Percentiles rank a stretch among this genome's conserved stretches.
phyloP scores from a whole-genome alignment of 2,113 vertebrate genomes.

The Bufo gargarizans region DNA sequence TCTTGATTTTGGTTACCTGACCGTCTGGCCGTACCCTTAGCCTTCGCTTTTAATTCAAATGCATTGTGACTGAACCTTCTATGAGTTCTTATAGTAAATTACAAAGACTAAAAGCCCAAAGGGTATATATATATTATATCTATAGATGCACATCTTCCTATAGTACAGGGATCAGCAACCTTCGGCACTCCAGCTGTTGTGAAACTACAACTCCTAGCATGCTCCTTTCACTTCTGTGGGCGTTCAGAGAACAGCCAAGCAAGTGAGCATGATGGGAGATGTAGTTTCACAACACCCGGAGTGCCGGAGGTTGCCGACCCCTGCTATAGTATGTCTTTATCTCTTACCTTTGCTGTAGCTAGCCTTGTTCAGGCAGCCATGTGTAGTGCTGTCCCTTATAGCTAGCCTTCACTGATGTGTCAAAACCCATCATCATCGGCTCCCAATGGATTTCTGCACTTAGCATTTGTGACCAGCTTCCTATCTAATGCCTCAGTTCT shows the following conservation, averaged over 20 bases:
- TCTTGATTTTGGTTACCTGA: too few relatives aligned
- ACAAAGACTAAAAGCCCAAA: not conserved
- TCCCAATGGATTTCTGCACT: not conserved
- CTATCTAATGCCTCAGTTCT: not conserved
- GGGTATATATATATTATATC: not conserved
- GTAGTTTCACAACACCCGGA: too few relatives aligned
- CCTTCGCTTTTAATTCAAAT: not conserved
- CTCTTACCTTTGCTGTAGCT: not conserved
- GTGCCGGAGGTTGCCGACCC: too few relatives aligned
- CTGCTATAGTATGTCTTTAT: not conserved
- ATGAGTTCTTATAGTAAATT: too few relatives aligned
- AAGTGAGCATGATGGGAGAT: too few relatives aligned
- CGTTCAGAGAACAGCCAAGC: too few relatives aligned
- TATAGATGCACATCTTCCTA: not conserved
- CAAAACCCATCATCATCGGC: not conserved
- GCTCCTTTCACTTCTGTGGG: too few relatives aligned
- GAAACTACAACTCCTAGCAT: too few relatives aligned
- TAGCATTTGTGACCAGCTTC: not conserved
- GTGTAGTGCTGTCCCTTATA: not conserved
- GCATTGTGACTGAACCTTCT: not conserved
- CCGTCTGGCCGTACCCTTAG: too few relatives aligned
- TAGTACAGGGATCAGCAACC: too few relatives aligned
- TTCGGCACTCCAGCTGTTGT: too few relatives aligned
- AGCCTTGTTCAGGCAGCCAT: not conserved
- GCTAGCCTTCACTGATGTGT: not conserved